Percentiles rank a stretch among this genome's conserved stretches.
phyloP scores from a whole-genome alignment of 2,888 invertebrate genomes.

The Epistrophe eligans region DNA sequence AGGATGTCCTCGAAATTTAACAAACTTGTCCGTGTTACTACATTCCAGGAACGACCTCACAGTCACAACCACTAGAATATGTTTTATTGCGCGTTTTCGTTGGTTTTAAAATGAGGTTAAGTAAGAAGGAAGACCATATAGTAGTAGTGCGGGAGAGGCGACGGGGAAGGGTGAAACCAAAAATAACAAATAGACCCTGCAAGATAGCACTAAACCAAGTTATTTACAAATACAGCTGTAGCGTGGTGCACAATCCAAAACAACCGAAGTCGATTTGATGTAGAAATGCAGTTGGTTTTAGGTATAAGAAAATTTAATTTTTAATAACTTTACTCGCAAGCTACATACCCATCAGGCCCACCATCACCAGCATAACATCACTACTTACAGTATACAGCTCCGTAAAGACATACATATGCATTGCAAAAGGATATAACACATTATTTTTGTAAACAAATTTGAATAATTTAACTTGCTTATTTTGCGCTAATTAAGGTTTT shows the following conservation, averaged over 20 bases:
- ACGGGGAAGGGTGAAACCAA: neutral
- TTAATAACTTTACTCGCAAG: slow-evolving; percentile 24
- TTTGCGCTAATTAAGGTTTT: slow-evolving; percentile 49
- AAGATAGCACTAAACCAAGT: slow-evolving; percentile 1
- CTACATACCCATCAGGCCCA: neutral
- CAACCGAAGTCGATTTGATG: neutral
- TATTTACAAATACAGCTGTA: neutral
- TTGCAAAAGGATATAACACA: slow-evolving; percentile 15
- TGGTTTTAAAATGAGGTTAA: neutral
- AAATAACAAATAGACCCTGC: neutral
- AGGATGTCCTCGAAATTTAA: slow-evolving; percentile 37
- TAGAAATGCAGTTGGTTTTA: neutral
- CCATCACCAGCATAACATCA: neutral
- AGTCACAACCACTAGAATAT: slow-evolving; percentile 24
- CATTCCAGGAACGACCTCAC: slow-evolving; percentile 3
- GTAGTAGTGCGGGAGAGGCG: neutral
- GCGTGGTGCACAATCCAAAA: neutral
- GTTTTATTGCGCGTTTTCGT: slow-evolving; percentile 42
- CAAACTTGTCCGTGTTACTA: slow-evolving; percentile 5
- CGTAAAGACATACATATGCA: too few relatives aligned
- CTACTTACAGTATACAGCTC: too few relatives aligned
- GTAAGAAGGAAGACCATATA: neutral
- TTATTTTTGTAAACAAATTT: slow-evolving; percentile 42
- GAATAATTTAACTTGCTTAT: slow-evolving; percentile 51
- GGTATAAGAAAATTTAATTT: slow-evolving; percentile 36